Percentiles rank a stretch among this genome's conserved stretches.
These are phyloP conservation scores for Axea sp. DNA, from an alignment of 2,888 invertebrate genomes.

Conservation along the genomic window DNA sequence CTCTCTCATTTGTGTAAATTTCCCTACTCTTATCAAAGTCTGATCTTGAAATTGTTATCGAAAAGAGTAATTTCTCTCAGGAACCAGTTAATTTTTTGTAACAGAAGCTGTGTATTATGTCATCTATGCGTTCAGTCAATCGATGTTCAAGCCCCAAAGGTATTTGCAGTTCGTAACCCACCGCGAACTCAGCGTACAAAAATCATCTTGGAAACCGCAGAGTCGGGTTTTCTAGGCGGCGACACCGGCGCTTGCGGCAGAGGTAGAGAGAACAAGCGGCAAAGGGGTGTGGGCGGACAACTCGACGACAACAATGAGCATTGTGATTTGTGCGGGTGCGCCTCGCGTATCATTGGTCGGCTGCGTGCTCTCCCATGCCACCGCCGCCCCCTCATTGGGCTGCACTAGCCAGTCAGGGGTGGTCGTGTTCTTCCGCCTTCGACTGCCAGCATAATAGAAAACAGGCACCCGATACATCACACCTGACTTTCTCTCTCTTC, in stretches of 20 bases:
- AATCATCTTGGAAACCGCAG: too few species aligned
- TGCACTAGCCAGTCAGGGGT: conserved; percentile 70
- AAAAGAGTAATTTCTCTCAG: too few species aligned
- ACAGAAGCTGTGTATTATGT: too few species aligned
- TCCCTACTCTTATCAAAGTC: too few species aligned
- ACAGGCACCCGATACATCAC: conserved; percentile 68
- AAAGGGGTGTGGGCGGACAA: conserved; percentile 76
- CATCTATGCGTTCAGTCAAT: too few species aligned
- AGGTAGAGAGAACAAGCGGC: conserved; percentile 64
- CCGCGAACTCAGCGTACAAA: too few species aligned
- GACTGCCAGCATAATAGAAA: conserved; percentile 76
- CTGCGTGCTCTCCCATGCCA: conserved; percentile 69
- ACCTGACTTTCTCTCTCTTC: conserved; percentile 50
- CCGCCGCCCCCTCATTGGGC: conserved; percentile 69
- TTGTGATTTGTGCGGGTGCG: conserved; percentile 79
- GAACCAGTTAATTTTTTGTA: too few species aligned
- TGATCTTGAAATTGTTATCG: too few species aligned
- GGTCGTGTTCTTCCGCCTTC: conserved; percentile 70
- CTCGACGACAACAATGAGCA: conserved; percentile 78
- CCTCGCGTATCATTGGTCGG: conserved; percentile 72
- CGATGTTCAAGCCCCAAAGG: too few species aligned
- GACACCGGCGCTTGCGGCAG: conserved; percentile 51
- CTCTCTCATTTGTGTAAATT: too few species aligned
- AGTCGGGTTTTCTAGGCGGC: too few species aligned
- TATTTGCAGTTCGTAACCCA: too few species aligned